A percentile compares a stretch with the other conserved stretches of the same genome.
Evolutionary conservation across 2,797 vertebrate genomes (phyloP).

Genomic region (Takifugu ocellatus): DNA sequence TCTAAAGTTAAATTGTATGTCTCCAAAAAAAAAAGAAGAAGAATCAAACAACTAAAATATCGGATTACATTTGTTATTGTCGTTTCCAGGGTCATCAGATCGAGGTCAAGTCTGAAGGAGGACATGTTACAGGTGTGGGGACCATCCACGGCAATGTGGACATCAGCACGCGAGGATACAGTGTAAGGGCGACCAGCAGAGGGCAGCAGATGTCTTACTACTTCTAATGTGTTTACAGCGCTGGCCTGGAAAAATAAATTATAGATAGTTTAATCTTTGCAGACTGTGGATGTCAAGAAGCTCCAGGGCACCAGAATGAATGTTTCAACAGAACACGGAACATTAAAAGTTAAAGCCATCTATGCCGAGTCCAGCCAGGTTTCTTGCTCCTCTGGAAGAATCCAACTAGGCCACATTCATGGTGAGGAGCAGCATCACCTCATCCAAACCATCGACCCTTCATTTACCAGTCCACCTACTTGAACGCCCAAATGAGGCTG

Average conservation of each 20-base stretch:
- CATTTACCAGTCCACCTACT: too few species aligned
- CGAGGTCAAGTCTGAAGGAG: conserved; percentile 83
- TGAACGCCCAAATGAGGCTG: too few species aligned
- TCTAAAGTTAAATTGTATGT: too few species aligned
- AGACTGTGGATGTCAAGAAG: conserved; percentile 89
- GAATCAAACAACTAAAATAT: too few species aligned
- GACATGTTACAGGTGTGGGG: conserved; percentile 83
- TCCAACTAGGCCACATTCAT: conserved; percentile 86
- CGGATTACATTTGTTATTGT: conserved; percentile 11
- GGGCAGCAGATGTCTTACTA: conserved; percentile 47
- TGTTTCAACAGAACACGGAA: conserved; percentile 84
- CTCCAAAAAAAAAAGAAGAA: too few species aligned
- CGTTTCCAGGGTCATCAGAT: conserved; percentile 83
- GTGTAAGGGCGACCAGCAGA: conserved; percentile 76
- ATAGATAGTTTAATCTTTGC: conserved; percentile 40
- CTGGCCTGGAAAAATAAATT: neutral
- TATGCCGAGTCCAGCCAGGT: conserved; percentile 86
- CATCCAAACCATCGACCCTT: neutral
- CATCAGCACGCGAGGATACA: conserved; percentile 79
- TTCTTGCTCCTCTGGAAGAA: conserved; percentile 81
- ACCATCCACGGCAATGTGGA: conserved; percentile 89
- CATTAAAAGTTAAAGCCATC: conserved; percentile 86
- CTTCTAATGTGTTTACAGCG: neutral
- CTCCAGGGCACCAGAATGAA: conserved; percentile 88
- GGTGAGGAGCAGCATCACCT: conserved; percentile 74